phyloP scores from a whole-genome alignment of 2,797 vertebrate species.

The Sphenodon punctatus region DNA sequence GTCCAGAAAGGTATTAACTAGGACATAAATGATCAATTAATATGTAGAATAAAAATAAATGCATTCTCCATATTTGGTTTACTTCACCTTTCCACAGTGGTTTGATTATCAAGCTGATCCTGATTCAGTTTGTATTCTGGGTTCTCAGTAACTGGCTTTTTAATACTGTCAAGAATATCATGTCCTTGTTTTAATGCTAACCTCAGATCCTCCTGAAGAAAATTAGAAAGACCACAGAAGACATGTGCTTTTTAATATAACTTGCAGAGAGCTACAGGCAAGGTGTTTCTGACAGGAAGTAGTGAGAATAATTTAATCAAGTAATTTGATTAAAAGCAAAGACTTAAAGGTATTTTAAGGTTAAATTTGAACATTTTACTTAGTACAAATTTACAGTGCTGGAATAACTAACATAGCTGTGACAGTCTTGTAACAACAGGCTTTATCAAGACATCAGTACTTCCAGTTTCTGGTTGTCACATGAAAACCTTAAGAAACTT shows the following conservation, averaged over 20 bases:
- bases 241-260: not conserved
- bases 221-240: not conserved
- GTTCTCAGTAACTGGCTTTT: slow-evolving; percentile 83
- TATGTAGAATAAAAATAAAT: not conserved
- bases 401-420: too few relatives aligned
- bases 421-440: too few relatives aligned
- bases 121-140: slow-evolving; percentile 89
- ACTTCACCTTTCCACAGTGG: slow-evolving; percentile 90
- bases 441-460: too few relatives aligned
- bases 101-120: slow-evolving; percentile 92
- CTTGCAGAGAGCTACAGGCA: too few relatives aligned
- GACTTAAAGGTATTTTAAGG: not conserved
- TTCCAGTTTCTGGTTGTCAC: not conserved
- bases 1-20: not conserved
- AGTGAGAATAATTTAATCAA: not conserved
- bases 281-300: not conserved
- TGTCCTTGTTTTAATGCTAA: slow-evolving; percentile 85
- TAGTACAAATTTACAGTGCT: too few relatives aligned
- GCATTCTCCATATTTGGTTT: not conserved
- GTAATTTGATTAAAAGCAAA: slow-evolving; percentile 14
- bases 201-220: slow-evolving; percentile 85
- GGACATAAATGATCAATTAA: not conserved
- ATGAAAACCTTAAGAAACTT: slow-evolving; percentile 10
- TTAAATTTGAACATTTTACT: not conserved
- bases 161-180: slow-evolving; percentile 86